phyloP scores from a whole-genome alignment of 2,797 vertebrate species.

The Serranus cabrilla region DNA sequence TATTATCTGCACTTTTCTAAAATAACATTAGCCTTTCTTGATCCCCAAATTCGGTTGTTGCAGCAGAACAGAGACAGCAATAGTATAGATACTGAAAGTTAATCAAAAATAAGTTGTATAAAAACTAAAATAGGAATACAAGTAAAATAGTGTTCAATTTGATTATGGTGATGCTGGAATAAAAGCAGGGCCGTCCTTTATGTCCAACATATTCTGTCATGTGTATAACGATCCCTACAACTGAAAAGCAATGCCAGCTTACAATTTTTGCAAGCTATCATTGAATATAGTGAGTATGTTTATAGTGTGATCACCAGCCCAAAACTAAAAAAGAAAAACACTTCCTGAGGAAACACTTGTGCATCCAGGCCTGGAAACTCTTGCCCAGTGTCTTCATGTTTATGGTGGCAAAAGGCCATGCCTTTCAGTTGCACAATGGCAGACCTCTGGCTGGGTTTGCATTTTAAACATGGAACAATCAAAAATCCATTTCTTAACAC shows the following conservation, averaged over 20 bases:
- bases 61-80: too few relatives aligned
- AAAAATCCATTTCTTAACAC: not conserved
- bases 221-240: not conserved
- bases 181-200: not conserved
- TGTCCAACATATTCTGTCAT: not conserved
- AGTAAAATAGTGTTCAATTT: too few relatives aligned
- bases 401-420: not conserved
- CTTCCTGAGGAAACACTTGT: slow-evolving; percentile 20
- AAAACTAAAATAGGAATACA: too few relatives aligned
- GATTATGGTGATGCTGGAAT: too few relatives aligned
- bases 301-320: not conserved
- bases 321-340: slow-evolving; percentile 1
- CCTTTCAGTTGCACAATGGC: not conserved
- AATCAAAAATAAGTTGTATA: too few relatives aligned
- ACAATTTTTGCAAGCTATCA: not conserved
- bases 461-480: not conserved
- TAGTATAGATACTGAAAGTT: too few relatives aligned
- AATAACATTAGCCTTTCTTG: too few relatives aligned
- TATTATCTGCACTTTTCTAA: not conserved
- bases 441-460: not conserved
- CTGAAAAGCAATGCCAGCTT: not conserved
- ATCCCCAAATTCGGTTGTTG: too few relatives aligned
- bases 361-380: not conserved
- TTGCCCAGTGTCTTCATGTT: not conserved
- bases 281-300: not conserved